A percentile compares a stretch with the other conserved stretches of the same genome.
Evolutionary conservation across 2,113 vertebrate species (phyloP).

Genomic region (Anas platyrhynchos): DNA sequence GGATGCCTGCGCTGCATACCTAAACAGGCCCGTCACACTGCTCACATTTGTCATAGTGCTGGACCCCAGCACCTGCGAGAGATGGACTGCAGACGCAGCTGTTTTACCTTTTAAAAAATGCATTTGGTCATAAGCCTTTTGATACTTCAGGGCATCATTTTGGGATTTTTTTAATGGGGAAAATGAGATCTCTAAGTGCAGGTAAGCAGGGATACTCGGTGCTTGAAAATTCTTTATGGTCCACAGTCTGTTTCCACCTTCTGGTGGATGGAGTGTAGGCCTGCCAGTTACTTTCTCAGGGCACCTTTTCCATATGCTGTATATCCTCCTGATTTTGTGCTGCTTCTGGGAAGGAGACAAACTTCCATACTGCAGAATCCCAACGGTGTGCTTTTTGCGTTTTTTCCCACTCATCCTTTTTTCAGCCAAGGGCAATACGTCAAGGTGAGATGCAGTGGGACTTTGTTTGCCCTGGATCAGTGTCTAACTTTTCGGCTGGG

Average conservation of each 20-base stretch:
- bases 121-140: neutral
- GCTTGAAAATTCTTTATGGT: neutral
- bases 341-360: neutral
- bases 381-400: neutral
- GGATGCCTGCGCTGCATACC: neutral
- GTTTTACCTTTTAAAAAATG: neutral
- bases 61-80: neutral
- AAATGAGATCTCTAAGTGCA: neutral
- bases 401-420: neutral
- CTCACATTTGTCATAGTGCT: neutral
- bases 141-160: neutral
- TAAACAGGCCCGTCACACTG: neutral
- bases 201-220: neutral
- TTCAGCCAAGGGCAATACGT: neutral
- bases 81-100: neutral
- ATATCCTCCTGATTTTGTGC: neutral
- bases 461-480: neutral
- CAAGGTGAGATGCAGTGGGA: neutral
- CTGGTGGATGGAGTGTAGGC: neutral
- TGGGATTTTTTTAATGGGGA: neutral
- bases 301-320: fast-evolving
- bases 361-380: neutral
- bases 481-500: neutral
- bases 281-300: neutral
- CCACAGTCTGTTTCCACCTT: neutral